phyloP scores from a whole-genome alignment of 2,888 invertebrate species.

The Protophormia terraenovae region DNA sequence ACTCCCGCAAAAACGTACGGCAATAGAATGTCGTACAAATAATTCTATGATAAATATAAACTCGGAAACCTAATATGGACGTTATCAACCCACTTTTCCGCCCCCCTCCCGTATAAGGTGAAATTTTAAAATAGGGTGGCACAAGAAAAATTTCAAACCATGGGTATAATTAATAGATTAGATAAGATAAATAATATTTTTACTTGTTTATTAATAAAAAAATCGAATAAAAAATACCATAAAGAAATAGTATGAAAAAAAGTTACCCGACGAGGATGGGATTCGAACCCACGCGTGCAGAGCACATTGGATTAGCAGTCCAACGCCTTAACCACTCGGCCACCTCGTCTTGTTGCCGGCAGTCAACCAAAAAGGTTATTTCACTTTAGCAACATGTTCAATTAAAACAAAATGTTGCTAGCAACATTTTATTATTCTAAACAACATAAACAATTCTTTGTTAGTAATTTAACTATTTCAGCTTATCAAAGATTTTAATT shows the following conservation, averaged over 20 bases:
- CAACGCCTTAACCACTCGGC: slow-evolving; percentile 94
- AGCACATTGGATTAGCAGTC: slow-evolving; percentile 94
- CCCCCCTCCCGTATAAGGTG: too few relatives aligned
- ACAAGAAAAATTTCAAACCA: too few relatives aligned
- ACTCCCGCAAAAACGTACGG: too few relatives aligned
- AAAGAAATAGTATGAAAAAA: too few relatives aligned
- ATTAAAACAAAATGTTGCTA: slow-evolving; percentile 27
- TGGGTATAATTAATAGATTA: too few relatives aligned
- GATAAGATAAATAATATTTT: not conserved
- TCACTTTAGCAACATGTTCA: slow-evolving; percentile 18
- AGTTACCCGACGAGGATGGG: slow-evolving; percentile 87
- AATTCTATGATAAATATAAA: too few relatives aligned
- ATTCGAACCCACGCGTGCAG: slow-evolving; percentile 94
- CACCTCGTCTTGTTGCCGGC: slow-evolving; percentile 85
- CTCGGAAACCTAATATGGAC: too few relatives aligned
- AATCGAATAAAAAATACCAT: too few relatives aligned
- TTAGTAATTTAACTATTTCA: not conserved
- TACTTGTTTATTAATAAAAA: not conserved
- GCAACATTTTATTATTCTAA: slow-evolving; percentile 39
- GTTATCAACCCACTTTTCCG: too few relatives aligned
- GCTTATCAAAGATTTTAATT: not conserved
- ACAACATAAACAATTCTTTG: not conserved
- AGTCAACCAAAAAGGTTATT: not conserved
- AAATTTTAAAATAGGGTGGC: too few relatives aligned
- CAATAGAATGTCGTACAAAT: too few relatives aligned